phyloP scores from a whole-genome alignment of 2,797 vertebrate species.

The Chrosomus eos region DNA sequence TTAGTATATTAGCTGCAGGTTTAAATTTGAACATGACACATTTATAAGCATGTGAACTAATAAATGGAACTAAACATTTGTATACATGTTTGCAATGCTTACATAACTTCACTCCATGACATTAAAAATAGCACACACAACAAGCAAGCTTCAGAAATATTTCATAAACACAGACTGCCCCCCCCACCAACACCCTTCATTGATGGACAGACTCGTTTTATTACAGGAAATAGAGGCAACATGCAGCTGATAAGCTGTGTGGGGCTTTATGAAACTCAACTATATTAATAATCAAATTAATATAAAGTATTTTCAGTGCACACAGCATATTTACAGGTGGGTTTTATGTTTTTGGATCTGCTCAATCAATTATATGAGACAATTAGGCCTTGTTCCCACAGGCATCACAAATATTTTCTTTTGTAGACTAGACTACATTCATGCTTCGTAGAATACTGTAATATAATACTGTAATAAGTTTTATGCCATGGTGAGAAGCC shows the following conservation, averaged over 20 bases:
- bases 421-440: not conserved
- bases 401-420: no score
- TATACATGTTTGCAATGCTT: not conserved
- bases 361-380: not conserved
- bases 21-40: not conserved
- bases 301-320: slow-evolving; percentile 16
- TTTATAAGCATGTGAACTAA: not conserved
- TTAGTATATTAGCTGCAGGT: not conserved
- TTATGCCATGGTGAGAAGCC: not conserved
- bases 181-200: not conserved
- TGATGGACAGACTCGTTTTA: not conserved
- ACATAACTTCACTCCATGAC: not conserved
- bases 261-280: slow-evolving; percentile 2
- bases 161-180: slow-evolving; percentile 22
- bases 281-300: not conserved
- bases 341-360: slow-evolving; percentile 4
- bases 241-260: slow-evolving; percentile 20
- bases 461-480: not conserved
- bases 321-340: not conserved
- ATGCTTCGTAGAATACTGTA: not conserved
- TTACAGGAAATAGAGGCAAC: slow-evolving; percentile 22
- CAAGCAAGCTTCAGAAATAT: slow-evolving; percentile 32
- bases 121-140: slow-evolving; percentile 1
- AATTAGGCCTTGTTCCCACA: slow-evolving; percentile 12
- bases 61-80: not conserved